Conservation (phyloP, 2,888 invertebrate genomes). For the Scaptomyza flava region DNA sequence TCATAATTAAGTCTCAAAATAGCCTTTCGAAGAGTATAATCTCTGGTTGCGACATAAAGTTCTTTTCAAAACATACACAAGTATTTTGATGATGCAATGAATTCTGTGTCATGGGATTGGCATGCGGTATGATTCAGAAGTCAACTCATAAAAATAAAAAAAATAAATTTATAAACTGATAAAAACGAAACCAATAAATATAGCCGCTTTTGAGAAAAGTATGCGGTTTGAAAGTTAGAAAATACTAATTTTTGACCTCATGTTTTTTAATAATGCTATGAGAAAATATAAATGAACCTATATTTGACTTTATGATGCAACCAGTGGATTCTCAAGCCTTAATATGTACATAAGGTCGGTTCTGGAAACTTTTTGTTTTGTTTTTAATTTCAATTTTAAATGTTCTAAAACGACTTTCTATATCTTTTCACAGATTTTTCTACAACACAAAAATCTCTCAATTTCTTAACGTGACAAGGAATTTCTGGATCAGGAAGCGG, state of each 20-base stretch:
- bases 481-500: too few species aligned
- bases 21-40: neutral
- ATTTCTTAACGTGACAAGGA: too few species aligned
- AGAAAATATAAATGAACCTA: neutral
- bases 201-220: neutral
- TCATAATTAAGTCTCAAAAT: neutral
- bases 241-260: neutral
- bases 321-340: neutral
- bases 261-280: neutral
- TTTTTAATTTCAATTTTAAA: too few species aligned
- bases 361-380: too few species aligned
- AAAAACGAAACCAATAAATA: neutral
- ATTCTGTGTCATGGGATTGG: conserved; percentile 11
- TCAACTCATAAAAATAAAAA: neutral
- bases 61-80: neutral
- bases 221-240: neutral
- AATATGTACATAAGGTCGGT: too few species aligned
- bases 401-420: too few species aligned
- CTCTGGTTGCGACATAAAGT: neutral
- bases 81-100: neutral
- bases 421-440: too few species aligned
- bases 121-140: conserved; percentile 29
- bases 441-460: too few species aligned
- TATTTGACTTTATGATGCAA: neutral
- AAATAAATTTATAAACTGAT: neutral